Percentiles rank a stretch among this genome's conserved stretches.
phyloP scores from a whole-genome alignment of 1,140 invertebrate genomes.

The Melanaphis sacchari region DNA sequence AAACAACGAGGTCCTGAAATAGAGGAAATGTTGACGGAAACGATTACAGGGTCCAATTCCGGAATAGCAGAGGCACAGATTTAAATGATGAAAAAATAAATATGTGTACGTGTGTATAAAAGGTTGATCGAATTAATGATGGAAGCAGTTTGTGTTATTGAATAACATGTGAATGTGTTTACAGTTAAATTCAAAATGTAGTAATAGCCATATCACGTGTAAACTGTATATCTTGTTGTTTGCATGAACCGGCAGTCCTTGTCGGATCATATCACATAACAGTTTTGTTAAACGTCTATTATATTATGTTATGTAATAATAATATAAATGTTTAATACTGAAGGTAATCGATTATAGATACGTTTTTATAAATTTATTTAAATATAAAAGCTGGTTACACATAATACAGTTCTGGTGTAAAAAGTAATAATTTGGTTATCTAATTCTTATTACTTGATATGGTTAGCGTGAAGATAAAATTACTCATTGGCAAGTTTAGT shows the following conservation, averaged over 20 bases:
- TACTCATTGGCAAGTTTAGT: background rate
- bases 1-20: slow-evolving; percentile 40
- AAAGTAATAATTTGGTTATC: background rate
- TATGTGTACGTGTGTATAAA: background rate
- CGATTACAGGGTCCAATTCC: slow-evolving; percentile 23
- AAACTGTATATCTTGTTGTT: slow-evolving; percentile 12
- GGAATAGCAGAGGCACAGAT: slow-evolving; percentile 11
- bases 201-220: background rate
- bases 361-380: slow-evolving; percentile 8
- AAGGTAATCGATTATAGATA: background rate
- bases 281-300: background rate
- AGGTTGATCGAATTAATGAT: background rate
- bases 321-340: background rate
- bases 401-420: background rate
- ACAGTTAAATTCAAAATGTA: background rate
- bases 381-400: background rate
- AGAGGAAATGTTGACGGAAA: slow-evolving; percentile 38
- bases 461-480: background rate
- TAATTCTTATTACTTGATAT: background rate
- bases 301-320: background rate
- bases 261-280: background rate
- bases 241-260: slow-evolving; percentile 2
- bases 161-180: background rate
- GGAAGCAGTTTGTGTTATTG: background rate
- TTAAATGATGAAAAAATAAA: slow-evolving; percentile 18